Evolutionary conservation across 2,888 invertebrate species (phyloP), one percentile per base, ranked within the genome.

Genomic region (Caenorhabditis drosophilae): DNA sequence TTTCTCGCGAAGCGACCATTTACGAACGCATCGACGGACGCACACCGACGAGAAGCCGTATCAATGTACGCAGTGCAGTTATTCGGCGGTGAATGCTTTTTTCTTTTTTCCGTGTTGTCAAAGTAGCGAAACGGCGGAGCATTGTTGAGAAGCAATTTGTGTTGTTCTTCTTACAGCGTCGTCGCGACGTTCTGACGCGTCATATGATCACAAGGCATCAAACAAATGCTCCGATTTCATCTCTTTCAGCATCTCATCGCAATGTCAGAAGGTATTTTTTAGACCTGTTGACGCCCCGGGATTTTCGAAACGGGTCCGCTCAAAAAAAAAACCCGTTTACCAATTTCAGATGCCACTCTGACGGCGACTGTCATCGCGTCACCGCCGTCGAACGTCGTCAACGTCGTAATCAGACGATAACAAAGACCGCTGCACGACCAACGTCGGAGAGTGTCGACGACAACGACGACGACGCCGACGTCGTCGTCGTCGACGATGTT

Each of bases 1-100:
- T 56, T 80, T 80, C 50, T 78, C 78, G 12, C 62, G 81, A 3
- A 77, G 77, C 22, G 81, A 81, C 54, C 81, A 81, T 64, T 64
- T 80, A 12, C 63, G 76, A 54, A 76, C 71, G 4, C 73, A 74
- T 53, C 54, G 73, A 18, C 25, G 75, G 36, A 81, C 80, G 11
- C 81, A 81, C 56, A 81, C 80, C 25, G 78, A 81, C 47, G 81
- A 81, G 69, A 81, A 81, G 54, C 81, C 81, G 12, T 80, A 81
- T 54, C 70, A 73, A 9, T 81, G 81, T 62, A 60, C 71, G 22
- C 67, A 75, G 11, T 81, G 81, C 45, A 71, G 70, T 23, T 81
- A 81, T 66, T 74, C 79, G 4, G 81, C 81, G 53, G 81, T 81
- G 41, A 70, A 75, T 59, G 12, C 7, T 22, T 41, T 6, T 36